Evolutionary conservation across 2,113 vertebrate species (phyloP), one percentile per base, ranked within the genome.

Genomic region (Dicentrarchus labrax): DNA sequence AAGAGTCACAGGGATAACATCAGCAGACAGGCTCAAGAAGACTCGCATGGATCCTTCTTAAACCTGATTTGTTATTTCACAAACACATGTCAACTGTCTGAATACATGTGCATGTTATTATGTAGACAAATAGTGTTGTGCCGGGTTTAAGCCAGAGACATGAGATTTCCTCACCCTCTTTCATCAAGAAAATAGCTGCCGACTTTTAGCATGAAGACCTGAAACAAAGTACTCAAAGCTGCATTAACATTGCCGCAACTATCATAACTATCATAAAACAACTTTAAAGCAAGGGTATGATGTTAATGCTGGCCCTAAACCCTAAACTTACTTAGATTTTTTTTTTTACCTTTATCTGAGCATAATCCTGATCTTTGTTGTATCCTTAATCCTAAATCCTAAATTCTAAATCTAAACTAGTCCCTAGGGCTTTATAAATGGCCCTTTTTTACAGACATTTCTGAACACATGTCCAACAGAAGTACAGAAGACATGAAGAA

Each of bases 1-100:
- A 73, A 74, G 68, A 84, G 61, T 70, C 77, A 45, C 77, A 59
- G 64, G 76, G 62, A 85, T 76, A 83, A 75, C 72, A 68, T 62
- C 54, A 68, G 21, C 78, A 72, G 83, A 73, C 69, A 70, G 59
- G 21, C 81, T 71, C n/a, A 64, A n/a, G 67, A 59, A 19, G 53
- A 62, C 60, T 45, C 36, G 47, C 71, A 77, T 41, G 38, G 60
- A 76, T 67, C 7, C 56, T 30, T 8, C 5, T 24, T 4, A 50
- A 51, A 73, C 19, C n/a, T 56, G 50, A 81, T 77, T 17, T 79
- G 24, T 47, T 71, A n/a, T 62, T 61, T 59, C 41, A 68, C 16
- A n/a, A 78, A 67, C 66, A 36, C 11, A n/a, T 15, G 16, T 72
- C 45, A 71, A 9, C 24, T 41, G 51, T 70, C 43, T 43, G 38